phyloP scores from a whole-genome alignment of 64 coral and sea anemone genomes.

The Stichodactyla helianthus region DNA sequence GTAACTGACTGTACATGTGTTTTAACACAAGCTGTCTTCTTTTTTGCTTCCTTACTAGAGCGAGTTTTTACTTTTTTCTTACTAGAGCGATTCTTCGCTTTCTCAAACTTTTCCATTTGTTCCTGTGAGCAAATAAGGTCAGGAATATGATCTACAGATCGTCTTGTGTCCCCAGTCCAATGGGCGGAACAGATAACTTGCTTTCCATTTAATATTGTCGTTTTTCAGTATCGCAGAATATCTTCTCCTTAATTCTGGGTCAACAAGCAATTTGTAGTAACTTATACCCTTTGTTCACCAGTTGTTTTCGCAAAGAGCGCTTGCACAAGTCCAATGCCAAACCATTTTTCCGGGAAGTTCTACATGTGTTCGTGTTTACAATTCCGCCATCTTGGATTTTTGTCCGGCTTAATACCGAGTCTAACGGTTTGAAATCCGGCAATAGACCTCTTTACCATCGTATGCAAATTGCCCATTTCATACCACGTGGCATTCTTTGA shows the following conservation, averaged over 20 bases:
- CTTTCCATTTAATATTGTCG: slow-evolving; percentile 61
- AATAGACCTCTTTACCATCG: too few relatives aligned
- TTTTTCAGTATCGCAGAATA: too few relatives aligned
- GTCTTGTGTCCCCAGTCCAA: slow-evolving; percentile 29
- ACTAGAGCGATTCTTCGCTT: not conserved
- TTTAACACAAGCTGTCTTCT: slow-evolving; percentile 5
- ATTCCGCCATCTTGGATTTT: not conserved
- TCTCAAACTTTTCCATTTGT: slow-evolving; percentile 19
- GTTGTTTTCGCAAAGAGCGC: not conserved
- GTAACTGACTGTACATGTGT: not conserved
- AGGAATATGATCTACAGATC: slow-evolving; percentile 41
- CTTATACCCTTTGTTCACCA: not conserved
- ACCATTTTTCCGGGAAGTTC: not conserved
- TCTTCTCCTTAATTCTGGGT: slow-evolving; percentile 27
- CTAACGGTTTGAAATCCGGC: slow-evolving; percentile 24
- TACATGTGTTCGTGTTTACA: not conserved
- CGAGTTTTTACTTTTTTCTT: not conserved
- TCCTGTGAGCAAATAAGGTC: slow-evolving; percentile 47
- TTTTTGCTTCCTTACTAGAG: slow-evolving; percentile 9
- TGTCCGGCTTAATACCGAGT: slow-evolving; percentile 35
- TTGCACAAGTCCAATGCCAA: not conserved
- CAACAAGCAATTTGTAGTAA: not conserved
- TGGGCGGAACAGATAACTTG: slow-evolving; percentile 44
- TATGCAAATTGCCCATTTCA: too few relatives aligned
- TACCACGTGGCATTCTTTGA: too few relatives aligned